Base-by-base conservation (phyloP, 2,797 vertebrate genomes). In the Cheirogaleus major region DNA sequence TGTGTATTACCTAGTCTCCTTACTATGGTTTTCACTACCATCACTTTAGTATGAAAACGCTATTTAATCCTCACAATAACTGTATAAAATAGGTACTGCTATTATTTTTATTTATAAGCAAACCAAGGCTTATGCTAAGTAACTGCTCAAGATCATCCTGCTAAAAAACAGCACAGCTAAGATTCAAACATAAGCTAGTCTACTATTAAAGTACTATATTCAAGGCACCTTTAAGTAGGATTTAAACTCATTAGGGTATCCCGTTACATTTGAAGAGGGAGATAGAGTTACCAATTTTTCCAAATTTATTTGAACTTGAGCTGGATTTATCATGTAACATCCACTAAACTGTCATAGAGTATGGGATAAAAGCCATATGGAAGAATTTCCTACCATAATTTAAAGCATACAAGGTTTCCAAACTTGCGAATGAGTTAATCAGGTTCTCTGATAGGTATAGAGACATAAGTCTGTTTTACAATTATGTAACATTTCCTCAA, bases 301-400 rank as follows among this genome's bases (percentile, higher is more conserved):
- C 43, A 83, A 96, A 81, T 65, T 61, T 89, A 84, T 57, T 52
- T 93, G 50, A 96, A 88, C 35, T 75, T 59, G 43, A 57, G 45
- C 52, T 50, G 17, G 4, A 32, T 65, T 75, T 89, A 52, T 70
- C 57, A 12, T 50, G 18, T 95, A 41, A 84, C 2, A 82, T 45
- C 23, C 67, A 72, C 69, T 79, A 72, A 90, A 69, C 83, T 78
- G 35, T 45, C 69, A n/a, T 2, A 88, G 38, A 52, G 43, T n/a
- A 32, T 79, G 93, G 57, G 50, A 75, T 63, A 57, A 61, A 76
- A 32, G n/a, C 2, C 83, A n/a, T 27, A 25, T 18, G 2, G 15
- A 75, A 78, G 48, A 91, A 87, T 12, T 72, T 67, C 13, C 14
- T 87, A 8, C 38, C 7, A 38, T 38, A 57, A 59, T 15, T 89